These are phyloP conservation scores for Phalanger gymnotis DNA, from an alignment of 2,797 vertebrate genomes.

Conservation along the genomic window DNA sequence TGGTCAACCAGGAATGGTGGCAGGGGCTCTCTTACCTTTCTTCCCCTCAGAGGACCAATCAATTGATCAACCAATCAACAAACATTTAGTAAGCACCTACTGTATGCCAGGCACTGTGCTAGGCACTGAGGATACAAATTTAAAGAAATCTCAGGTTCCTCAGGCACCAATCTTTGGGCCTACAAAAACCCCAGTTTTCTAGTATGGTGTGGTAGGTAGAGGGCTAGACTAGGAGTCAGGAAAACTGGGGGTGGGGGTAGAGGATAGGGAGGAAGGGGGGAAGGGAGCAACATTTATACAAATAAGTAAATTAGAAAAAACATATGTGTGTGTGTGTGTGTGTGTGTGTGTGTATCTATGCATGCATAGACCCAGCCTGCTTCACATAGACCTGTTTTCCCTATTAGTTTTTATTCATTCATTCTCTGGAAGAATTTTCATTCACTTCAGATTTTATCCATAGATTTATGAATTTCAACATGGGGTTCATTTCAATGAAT, in stretches of 20 bases:
- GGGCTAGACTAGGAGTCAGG: not conserved
- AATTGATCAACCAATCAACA: not conserved
- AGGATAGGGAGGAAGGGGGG: rapidly evolving
- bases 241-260: not conserved
- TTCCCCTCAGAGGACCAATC: not conserved
- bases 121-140: not conserved
- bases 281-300: not conserved
- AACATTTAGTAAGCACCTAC: no score
- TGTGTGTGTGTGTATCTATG: not conserved
- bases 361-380: not conserved
- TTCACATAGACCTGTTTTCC: not conserved
- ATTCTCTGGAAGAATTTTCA: not conserved
- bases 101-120: not conserved
- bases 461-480: not conserved
- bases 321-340: no score
- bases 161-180: not conserved
- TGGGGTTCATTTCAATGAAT: not conserved
- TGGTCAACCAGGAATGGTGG: not conserved
- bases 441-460: not conserved
- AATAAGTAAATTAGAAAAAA: not conserved
- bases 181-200: not conserved
- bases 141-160: not conserved
- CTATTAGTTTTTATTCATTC: not conserved
- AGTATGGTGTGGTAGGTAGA: not conserved
- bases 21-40: not conserved